Evolutionary conservation across 2,797 vertebrate species (phyloP).

Genomic region (Lutjanus argentimaculatus): DNA sequence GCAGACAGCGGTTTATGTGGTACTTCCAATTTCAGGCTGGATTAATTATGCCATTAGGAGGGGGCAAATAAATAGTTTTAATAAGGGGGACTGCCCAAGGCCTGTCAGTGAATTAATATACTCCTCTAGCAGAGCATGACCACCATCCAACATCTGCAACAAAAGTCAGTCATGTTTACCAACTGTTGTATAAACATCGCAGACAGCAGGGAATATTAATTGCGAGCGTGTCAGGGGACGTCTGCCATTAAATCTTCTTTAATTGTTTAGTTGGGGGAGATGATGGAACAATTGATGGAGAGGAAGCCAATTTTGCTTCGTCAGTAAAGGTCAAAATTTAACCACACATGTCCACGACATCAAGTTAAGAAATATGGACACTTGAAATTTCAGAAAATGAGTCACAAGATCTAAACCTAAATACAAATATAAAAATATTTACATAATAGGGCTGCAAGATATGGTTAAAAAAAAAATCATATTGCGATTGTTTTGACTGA

Average conservation of each 20-base stretch:
- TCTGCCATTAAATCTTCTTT: slow-evolving; percentile 67
- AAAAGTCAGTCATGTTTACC: slow-evolving; percentile 78
- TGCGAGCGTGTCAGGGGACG: slow-evolving; percentile 64
- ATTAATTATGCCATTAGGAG: slow-evolving; percentile 80
- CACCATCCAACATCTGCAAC: slow-evolving; percentile 74
- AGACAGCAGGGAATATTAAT: slow-evolving; percentile 75
- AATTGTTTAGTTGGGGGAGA: slow-evolving; percentile 64
- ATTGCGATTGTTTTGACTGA: too few species aligned
- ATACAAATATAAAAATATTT: not conserved
- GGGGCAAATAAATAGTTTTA: slow-evolving; percentile 79
- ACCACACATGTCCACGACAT: not conserved
- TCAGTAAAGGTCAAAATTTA: slow-evolving; percentile 40
- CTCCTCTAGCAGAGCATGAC: slow-evolving; percentile 77
- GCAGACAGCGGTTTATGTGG: slow-evolving; percentile 72
- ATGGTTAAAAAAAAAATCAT: too few species aligned
- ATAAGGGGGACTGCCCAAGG: slow-evolving; percentile 73
- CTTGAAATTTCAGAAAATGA: not conserved
- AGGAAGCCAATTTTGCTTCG: slow-evolving; percentile 54
- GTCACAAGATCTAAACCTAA: not conserved
- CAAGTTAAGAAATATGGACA: not conserved
- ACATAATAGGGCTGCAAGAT: not conserved
- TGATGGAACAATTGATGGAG: slow-evolving; percentile 50
- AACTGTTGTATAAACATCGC: slow-evolving; percentile 69
- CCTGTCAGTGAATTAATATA: slow-evolving; percentile 74
- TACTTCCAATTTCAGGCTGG: slow-evolving; percentile 79